Evolutionary conservation across 2,113 vertebrate species (phyloP), one percentile per base, ranked within the genome.

Genomic region (Phasianus colchicus): DNA sequence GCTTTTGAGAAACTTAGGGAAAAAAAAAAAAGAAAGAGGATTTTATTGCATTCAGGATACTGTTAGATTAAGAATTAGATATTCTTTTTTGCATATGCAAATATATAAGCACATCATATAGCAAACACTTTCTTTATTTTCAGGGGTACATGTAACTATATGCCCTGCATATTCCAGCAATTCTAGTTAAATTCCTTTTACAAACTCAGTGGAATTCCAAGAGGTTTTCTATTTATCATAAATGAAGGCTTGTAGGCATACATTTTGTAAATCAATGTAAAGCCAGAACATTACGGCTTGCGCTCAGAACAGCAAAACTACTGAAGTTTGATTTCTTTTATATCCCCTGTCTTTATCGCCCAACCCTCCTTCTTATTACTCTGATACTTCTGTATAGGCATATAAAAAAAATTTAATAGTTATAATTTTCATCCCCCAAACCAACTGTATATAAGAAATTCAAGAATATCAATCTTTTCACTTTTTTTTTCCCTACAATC

Each of bases 341-440:
- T 48, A 57, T 36, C 42, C 38, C 38, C 19, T 34, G 32, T 36
- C 63, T 90, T 84, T 64, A 55, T 25, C 0, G 0, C 13, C 21
- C 50, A 90, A 30, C 36, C 5, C 38, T 4, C 30, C 38, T 75
- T 47, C 25, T 85, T 92, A 32, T 75, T 82, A 89, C 78, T 20
- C 48, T 69, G 4, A 3, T 54, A 91, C 79, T 93, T 76, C 30
- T 40, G 10, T 36, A 72, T 3, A 82, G 22, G 43, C 30, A 69
- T 63, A 76, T 61, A 72, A 4, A 74, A 75, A 81, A 77, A 60
- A 52, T 5, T 5, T 43, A 93, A 86, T 18, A 82, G 29, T 43
- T 86, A 38, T 38, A 86, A 83, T 88, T 92, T 89, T 86, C 42
- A 85, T 47, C 32, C 42, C 24, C n/a, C 45, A 84, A 92, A 70